Conservation (phyloP, 2,113 vertebrate genomes). For the Semnornis frantzii region DNA sequence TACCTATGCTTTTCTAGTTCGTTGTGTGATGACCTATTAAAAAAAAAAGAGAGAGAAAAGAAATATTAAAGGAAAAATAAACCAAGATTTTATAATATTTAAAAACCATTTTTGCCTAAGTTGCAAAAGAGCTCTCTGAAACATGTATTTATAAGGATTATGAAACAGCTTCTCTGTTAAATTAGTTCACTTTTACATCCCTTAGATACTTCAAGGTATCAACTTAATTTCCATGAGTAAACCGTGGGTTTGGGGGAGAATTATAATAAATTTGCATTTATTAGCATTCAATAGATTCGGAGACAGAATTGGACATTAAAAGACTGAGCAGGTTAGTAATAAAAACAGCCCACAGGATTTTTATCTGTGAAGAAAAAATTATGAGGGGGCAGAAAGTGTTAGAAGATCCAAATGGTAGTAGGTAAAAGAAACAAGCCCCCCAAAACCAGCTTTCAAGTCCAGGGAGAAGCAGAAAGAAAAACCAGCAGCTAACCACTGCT, state of each 20-base stretch:
- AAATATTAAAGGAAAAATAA: slow-evolving; percentile 2
- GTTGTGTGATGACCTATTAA: slow-evolving; percentile 95
- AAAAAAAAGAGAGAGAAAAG: slow-evolving; percentile 62
- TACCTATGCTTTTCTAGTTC: slow-evolving; percentile 99
- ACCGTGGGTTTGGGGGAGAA: slow-evolving; percentile 10
- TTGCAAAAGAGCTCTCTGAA: slow-evolving; percentile 3
- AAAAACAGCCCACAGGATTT: slow-evolving; percentile 48
- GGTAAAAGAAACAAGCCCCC: slow-evolving; percentile 14
- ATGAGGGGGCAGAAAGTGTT: slow-evolving; percentile 33
- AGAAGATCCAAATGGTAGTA: neutral
- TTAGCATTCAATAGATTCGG: slow-evolving; percentile 41
- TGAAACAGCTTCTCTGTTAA: slow-evolving; percentile 4
- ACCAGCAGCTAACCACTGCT: neutral
- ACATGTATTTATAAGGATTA: slow-evolving; percentile 6
- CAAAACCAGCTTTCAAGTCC: neutral
- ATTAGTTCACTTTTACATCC: slow-evolving; percentile 19
- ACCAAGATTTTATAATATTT: neutral
- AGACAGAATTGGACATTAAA: slow-evolving; percentile 35
- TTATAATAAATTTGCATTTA: slow-evolving; percentile 59
- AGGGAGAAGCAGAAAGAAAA: neutral
- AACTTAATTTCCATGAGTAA: slow-evolving; percentile 51
- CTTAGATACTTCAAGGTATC: slow-evolving; percentile 40
- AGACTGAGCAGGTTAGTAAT: slow-evolving; percentile 33
- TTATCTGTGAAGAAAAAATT: slow-evolving; percentile 27
- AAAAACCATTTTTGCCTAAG: neutral